These are phyloP conservation scores for Bombyx mandarina DNA, from an alignment of 1,140 invertebrate genomes.

Conservation along the genomic window DNA sequence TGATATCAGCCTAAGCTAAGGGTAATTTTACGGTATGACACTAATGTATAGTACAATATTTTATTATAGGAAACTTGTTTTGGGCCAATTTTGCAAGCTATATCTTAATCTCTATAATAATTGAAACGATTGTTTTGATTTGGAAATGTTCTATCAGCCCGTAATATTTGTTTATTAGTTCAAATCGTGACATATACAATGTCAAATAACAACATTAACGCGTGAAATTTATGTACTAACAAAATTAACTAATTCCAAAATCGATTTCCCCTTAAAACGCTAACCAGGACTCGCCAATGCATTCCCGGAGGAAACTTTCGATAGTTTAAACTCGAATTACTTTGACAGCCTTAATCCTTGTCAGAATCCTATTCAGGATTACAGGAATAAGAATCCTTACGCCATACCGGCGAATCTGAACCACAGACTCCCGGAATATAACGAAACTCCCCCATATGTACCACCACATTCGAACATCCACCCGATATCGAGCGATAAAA, in stretches of 20 bases:
- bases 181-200: too few relatives aligned
- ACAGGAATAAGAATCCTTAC: conserved; percentile 64
- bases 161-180: too few relatives aligned
- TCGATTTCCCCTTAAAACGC: conserved; percentile 36
- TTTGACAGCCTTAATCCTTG: conserved; percentile 57
- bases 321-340: conserved; percentile 58
- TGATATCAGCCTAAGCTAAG: too few relatives aligned
- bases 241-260: not conserved
- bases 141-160: too few relatives aligned
- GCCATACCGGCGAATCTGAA: conserved; percentile 68
- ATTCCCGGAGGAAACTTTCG: conserved; percentile 52
- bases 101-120: too few relatives aligned
- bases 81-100: too few relatives aligned
- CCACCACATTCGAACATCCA: conserved; percentile 29
- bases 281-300: conserved; percentile 50
- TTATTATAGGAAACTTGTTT: too few relatives aligned
- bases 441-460: conserved; percentile 34
- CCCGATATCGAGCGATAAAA: conserved; percentile 21
- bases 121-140: too few relatives aligned
- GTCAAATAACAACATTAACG: too few relatives aligned
- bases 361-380: conserved; percentile 44
- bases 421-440: conserved; percentile 54
- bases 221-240: too few relatives aligned
- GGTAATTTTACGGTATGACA: too few relatives aligned
- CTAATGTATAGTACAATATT: too few relatives aligned